These are phyloP conservation scores for Pelmatolapia mariae DNA, from an alignment of 2,113 vertebrate species.

Conservation along the genomic window DNA sequence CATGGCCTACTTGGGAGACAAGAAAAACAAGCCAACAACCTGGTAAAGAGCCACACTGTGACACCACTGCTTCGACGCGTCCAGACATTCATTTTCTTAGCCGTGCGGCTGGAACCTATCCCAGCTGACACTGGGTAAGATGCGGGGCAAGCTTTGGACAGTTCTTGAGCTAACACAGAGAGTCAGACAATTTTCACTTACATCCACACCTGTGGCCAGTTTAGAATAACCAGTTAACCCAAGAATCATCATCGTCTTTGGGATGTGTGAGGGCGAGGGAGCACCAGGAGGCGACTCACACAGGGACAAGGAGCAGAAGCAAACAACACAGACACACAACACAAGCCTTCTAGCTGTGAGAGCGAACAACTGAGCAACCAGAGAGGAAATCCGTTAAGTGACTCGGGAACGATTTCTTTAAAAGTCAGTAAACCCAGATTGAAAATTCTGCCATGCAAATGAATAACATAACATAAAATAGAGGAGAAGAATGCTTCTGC, in stretches of 20 bases:
- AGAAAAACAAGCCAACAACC: not conserved
- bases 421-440: not conserved
- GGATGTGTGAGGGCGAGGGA: not conserved
- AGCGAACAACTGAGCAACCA: not conserved
- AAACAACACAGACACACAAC: not conserved
- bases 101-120: fast-evolving
- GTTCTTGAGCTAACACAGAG: not conserved
- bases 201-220: not conserved
- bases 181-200: not conserved
- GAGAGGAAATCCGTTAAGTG: not conserved
- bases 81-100: not conserved
- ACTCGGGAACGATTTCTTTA: not conserved
- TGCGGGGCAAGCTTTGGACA: not conserved
- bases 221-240: not conserved
- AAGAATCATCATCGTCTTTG: not conserved
- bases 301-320: not conserved
- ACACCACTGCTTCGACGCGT: not conserved
- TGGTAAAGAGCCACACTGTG: not conserved
- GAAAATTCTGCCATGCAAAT: not conserved
- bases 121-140: not conserved
- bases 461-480: not conserved
- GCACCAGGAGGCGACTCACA: not conserved
- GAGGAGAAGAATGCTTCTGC: not conserved
- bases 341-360: not conserved
- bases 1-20: not conserved